A percentile compares a stretch with the other conserved stretches of the same genome.
Evolutionary conservation across 2,797 vertebrate genomes (phyloP).

Genomic region (Artibeus jamaicensis): DNA sequence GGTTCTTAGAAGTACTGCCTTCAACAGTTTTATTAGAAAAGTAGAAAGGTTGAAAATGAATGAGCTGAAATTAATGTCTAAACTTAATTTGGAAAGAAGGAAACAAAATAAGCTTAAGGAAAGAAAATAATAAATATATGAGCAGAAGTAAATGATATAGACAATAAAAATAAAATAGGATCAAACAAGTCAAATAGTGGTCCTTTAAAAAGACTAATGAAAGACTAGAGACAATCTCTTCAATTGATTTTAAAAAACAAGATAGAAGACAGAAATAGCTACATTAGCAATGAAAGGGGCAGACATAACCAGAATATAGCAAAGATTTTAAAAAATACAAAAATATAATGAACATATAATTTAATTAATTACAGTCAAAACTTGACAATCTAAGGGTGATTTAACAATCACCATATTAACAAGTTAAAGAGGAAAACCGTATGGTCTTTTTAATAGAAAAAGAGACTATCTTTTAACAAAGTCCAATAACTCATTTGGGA

Average conservation of each 20-base stretch:
- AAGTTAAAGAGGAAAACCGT: slow-evolving; percentile 11
- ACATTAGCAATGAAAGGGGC: background rate
- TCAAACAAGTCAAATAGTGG: background rate
- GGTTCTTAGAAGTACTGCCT: background rate
- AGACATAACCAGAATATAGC: background rate
- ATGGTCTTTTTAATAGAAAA: background rate
- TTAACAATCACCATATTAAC: background rate
- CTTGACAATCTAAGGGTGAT: background rate
- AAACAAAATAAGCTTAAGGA: background rate
- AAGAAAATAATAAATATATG: background rate
- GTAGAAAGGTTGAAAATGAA: background rate
- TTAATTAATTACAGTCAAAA: background rate
- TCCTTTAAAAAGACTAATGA: background rate
- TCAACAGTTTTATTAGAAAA: slow-evolving; percentile 20
- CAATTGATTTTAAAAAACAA: background rate
- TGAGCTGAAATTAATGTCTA: background rate
- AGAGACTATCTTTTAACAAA: background rate
- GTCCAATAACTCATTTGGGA: background rate
- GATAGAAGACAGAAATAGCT: background rate
- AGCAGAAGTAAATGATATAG: background rate
- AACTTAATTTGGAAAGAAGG: background rate
- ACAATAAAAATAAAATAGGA: background rate
- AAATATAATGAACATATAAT: background rate
- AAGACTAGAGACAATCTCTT: background rate
- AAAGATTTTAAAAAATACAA: background rate